Percentiles rank a stretch among this genome's conserved stretches.
Evolutionary conservation across 2,888 invertebrate genomes (phyloP).

Genomic region (Erebia palarica): DNA sequence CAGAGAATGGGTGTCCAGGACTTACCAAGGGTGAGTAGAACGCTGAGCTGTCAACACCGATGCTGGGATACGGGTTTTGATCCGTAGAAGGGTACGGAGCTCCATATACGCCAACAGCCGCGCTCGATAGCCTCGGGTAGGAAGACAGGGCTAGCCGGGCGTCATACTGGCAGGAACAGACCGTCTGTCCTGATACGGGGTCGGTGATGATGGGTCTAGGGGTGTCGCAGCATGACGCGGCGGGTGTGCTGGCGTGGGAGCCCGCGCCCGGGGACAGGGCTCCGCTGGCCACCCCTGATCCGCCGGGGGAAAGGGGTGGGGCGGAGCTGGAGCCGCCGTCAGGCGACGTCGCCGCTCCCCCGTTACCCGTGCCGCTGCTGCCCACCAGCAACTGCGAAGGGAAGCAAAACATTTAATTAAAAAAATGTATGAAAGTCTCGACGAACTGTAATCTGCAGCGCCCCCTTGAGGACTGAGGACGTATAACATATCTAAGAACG

Average conservation of each 20-base stretch:
- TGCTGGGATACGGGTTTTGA: constrained; percentile 96
- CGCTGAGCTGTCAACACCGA: constrained; percentile 96
- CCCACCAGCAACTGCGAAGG: constrained; percentile 86
- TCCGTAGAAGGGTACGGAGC: constrained; percentile 95
- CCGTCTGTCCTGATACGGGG: constrained; percentile 95
- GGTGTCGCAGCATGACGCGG: constrained; percentile 92
- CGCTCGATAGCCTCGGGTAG: constrained; percentile 90
- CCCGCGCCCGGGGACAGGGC: constrained; percentile 83
- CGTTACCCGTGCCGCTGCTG: constrained; percentile 88
- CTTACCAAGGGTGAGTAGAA: constrained; percentile 98
- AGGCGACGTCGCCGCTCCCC: constrained; percentile 89
- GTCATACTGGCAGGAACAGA: constrained; percentile 97
- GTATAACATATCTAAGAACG: too few relatives aligned
- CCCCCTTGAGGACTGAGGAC: too few relatives aligned
- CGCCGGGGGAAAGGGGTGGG: constrained; percentile 88
- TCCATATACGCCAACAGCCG: constrained; percentile 91
- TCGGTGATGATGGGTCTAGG: constrained; percentile 96
- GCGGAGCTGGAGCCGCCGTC: constrained; percentile 86
- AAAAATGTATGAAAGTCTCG: too few relatives aligned
- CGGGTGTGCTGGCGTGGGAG: constrained; percentile 78
- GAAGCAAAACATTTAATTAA: too few relatives aligned
- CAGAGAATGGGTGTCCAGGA: constrained; percentile 46
- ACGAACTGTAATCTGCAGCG: too few relatives aligned
- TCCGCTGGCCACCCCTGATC: constrained; percentile 84
- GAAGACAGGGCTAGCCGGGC: constrained; percentile 90